Conservation (phyloP, 2,113 vertebrate genomes). For the Sinocyclocheilus rhinocerous region DNA sequence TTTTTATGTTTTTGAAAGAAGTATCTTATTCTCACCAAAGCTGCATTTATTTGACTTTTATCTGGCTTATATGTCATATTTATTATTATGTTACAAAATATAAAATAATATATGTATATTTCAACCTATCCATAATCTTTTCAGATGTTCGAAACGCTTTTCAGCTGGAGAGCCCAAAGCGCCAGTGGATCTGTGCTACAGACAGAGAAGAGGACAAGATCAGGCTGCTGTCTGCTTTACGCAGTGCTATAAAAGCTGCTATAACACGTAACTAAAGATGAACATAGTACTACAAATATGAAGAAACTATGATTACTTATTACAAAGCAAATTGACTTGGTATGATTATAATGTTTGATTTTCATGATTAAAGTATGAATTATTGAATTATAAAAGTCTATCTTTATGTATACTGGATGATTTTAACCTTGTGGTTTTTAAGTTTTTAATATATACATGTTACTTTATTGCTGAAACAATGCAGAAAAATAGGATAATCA, state of each 20-base stretch:
- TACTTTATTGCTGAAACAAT: background rate
- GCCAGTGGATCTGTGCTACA: constrained; percentile 77
- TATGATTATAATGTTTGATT: background rate
- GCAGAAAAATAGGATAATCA: background rate
- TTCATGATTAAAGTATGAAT: background rate
- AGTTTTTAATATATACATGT: background rate
- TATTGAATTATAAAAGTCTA: background rate
- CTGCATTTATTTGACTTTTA: too few relatives aligned
- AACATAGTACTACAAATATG: background rate
- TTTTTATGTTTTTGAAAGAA: too few relatives aligned
- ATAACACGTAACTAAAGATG: constrained; percentile 40
- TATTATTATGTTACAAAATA: background rate
- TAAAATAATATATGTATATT: background rate
- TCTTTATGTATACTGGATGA: background rate
- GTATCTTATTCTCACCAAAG: too few relatives aligned
- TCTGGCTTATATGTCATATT: too few relatives aligned
- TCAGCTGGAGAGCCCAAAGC: constrained; percentile 72
- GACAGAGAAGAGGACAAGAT: constrained; percentile 73
- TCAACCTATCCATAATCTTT: background rate
- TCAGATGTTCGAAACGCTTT: constrained; percentile 81
- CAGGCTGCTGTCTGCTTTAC: constrained; percentile 72
- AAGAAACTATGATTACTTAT: background rate
- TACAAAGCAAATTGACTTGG: background rate
- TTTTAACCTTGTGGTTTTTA: background rate
- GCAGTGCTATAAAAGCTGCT: constrained; percentile 64